These are phyloP conservation scores for Prenolepis imparis DNA, from an alignment of 2,888 invertebrate genomes.

Conservation along the genomic window DNA sequence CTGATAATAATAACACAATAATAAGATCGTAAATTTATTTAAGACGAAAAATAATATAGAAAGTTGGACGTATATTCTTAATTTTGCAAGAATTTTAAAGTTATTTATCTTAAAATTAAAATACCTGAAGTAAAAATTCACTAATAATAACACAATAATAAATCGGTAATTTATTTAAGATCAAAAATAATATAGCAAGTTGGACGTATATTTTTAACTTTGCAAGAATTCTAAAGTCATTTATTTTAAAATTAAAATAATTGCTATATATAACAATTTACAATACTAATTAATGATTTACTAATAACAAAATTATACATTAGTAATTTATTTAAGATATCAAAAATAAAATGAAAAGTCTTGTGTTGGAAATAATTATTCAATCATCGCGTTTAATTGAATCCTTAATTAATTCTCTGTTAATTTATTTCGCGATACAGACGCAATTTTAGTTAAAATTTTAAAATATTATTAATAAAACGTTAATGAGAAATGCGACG, in stretches of 20 bases:
- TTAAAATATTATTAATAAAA: background rate
- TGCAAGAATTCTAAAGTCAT: background rate
- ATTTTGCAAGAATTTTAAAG: background rate
- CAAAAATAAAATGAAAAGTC: background rate
- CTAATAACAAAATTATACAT: background rate
- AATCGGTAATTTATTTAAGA: no score
- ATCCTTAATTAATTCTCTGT: background rate
- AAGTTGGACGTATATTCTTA: background rate
- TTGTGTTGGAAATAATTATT: background rate
- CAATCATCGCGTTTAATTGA: background rate
- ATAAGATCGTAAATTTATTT: no score
- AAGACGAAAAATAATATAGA: background rate
- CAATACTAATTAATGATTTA: no score
- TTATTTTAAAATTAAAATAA: background rate
- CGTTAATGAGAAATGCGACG: background rate
- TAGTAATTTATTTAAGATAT: background rate
- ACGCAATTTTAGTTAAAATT: background rate
- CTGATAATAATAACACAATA: no score
- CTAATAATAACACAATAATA: no score
- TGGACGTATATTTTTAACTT: background rate
- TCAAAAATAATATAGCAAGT: no score
- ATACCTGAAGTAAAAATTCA: no score
- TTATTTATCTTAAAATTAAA: background rate
- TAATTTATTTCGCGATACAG: background rate
- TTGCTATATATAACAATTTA: background rate